Percentiles rank a stretch among this genome's conserved stretches.
phyloP scores from a whole-genome alignment of 2,888 invertebrate genomes.

The Zelleria hepariella region DNA sequence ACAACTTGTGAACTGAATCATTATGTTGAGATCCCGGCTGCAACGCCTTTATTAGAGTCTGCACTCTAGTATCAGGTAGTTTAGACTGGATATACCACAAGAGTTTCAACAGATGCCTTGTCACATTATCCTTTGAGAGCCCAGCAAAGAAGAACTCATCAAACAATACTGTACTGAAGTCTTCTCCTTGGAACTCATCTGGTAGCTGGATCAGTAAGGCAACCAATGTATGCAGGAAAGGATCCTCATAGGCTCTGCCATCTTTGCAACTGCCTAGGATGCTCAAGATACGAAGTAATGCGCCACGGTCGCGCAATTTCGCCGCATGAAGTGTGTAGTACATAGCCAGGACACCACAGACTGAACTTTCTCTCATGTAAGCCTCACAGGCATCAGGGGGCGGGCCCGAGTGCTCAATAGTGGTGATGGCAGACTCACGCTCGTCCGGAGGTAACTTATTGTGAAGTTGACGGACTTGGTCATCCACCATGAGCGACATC shows the following conservation, averaged over 20 bases:
- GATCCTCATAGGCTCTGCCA: constrained; percentile 94
- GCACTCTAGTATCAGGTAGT: constrained; percentile 82
- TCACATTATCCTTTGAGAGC: constrained; percentile 90
- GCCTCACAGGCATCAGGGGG: constrained; percentile 95
- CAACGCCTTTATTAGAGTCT: constrained; percentile 84
- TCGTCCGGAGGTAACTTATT: constrained; percentile 93
- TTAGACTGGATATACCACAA: constrained; percentile 93
- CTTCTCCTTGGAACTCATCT: constrained; percentile 94
- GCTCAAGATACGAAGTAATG: constrained; percentile 88
- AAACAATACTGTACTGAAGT: constrained; percentile 95
- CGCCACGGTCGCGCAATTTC: constrained; percentile 83
- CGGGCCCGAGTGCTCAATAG: constrained; percentile 94
- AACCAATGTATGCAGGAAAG: constrained; percentile 92
- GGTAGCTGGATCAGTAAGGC: constrained; percentile 88
- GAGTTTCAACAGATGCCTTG: constrained; percentile 90
- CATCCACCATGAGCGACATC: constrained; percentile 94
- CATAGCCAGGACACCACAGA: constrained; percentile 94
- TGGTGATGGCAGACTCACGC: constrained; percentile 91
- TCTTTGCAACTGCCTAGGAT: constrained; percentile 92
- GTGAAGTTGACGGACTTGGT: constrained; percentile 86
- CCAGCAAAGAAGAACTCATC: constrained; percentile 96
- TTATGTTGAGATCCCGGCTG: constrained; percentile 85
- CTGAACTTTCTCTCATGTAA: constrained; percentile 91
- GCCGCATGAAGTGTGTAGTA: constrained; percentile 94
- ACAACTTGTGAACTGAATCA: constrained; percentile 85